Evolutionary conservation across 2,888 invertebrate species (phyloP).

Genomic region (Nomada ruficornis): DNA sequence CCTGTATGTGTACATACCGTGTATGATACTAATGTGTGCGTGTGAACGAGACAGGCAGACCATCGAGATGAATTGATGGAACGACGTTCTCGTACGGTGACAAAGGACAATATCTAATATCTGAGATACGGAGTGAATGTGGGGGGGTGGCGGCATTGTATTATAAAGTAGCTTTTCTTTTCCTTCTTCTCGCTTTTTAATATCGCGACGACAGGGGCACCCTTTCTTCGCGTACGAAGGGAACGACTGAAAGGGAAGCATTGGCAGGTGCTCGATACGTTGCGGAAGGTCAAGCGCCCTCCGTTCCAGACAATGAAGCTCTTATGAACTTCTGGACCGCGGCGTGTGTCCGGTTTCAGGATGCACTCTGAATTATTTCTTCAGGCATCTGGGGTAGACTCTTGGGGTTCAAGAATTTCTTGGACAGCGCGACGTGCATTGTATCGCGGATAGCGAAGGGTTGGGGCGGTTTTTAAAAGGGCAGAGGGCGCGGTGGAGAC

Average conservation of each 20-base stretch:
- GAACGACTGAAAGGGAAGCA: slow-evolving; percentile 56
- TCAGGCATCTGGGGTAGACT: slow-evolving; percentile 15
- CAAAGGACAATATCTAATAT: slow-evolving; percentile 54
- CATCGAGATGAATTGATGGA: slow-evolving; percentile 50
- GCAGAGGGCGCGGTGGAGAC: no score
- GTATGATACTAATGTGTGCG: background rate
- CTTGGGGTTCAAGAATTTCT: slow-evolving; percentile 5
- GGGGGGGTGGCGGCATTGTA: slow-evolving; percentile 14
- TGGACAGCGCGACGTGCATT: slow-evolving; percentile 19
- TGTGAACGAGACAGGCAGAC: slow-evolving; percentile 5
- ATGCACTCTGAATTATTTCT: slow-evolving; percentile 46
- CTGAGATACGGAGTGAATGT: background rate
- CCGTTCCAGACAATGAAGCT: slow-evolving; percentile 82
- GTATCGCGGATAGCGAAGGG: slow-evolving; percentile 15
- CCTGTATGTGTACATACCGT: background rate
- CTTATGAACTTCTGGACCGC: slow-evolving; percentile 64
- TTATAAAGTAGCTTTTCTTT: slow-evolving; percentile 35
- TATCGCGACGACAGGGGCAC: slow-evolving; percentile 25
- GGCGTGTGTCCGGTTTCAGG: slow-evolving; percentile 38
- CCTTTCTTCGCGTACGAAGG: slow-evolving; percentile 20
- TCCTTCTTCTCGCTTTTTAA: slow-evolving; percentile 16
- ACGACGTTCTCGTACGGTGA: slow-evolving; percentile 16
- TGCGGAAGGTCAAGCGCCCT: slow-evolving; percentile 83
- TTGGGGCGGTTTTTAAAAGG: background rate
- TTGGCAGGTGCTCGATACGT: slow-evolving; percentile 73